These are phyloP conservation scores for Chloroclysta siterata DNA, from an alignment of 2,888 invertebrate species.

Conservation along the genomic window DNA sequence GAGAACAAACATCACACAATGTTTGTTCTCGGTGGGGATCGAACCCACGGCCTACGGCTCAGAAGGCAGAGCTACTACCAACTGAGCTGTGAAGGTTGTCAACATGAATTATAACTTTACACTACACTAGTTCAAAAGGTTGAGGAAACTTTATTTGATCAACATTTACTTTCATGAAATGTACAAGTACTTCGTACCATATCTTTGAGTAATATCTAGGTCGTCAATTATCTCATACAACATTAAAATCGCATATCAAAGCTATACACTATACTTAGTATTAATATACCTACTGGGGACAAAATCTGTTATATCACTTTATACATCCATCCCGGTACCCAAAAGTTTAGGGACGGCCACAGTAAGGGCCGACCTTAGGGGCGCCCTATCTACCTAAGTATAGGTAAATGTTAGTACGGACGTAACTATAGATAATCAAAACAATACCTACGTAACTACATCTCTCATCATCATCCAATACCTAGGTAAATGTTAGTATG, in stretches of 20 bases:
- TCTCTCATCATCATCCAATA: neutral
- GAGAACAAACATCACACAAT: too few relatives aligned
- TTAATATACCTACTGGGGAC: slow-evolving; percentile 46
- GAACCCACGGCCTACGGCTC: too few relatives aligned
- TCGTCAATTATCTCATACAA: slow-evolving; percentile 34
- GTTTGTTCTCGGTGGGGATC: too few relatives aligned
- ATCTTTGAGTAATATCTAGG: too few relatives aligned
- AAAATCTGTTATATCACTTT: slow-evolving; percentile 70
- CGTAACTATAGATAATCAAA: slow-evolving; percentile 44
- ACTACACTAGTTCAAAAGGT: too few relatives aligned
- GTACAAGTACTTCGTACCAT: too few relatives aligned
- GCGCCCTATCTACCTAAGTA: slow-evolving; percentile 28
- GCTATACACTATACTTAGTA: slow-evolving; percentile 52
- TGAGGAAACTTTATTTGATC: too few relatives aligned
- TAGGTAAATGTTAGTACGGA: slow-evolving; percentile 27
- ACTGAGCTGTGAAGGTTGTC: too few relatives aligned
- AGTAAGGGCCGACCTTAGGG: slow-evolving; percentile 51
- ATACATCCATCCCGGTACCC: slow-evolving; percentile 59
- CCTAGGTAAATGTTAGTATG: too few relatives aligned
- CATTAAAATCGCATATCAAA: slow-evolving; percentile 51
- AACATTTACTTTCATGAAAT: too few relatives aligned
- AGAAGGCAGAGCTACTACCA: too few relatives aligned
- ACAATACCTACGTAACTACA: slow-evolving; percentile 39
- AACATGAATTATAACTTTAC: too few relatives aligned
- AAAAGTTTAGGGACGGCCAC: slow-evolving; percentile 61